phyloP scores from a whole-genome alignment of 2,888 invertebrate species.

The Erpobdella octoculata region DNA sequence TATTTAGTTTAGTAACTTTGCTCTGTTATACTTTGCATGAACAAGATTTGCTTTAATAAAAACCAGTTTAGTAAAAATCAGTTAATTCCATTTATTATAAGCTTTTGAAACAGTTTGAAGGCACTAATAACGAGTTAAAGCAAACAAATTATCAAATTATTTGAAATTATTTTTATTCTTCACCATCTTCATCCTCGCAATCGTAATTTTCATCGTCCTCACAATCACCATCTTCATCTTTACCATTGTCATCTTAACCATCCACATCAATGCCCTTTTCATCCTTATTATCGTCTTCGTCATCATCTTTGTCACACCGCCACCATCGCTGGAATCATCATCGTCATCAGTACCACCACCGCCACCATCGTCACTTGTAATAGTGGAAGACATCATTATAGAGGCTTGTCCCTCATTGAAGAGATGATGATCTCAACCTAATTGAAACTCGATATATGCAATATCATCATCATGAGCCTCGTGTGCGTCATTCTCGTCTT shows the following conservation, averaged over 20 bases:
- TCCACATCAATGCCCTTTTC: background rate
- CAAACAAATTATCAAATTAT: too few species aligned
- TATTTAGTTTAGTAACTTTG: too few species aligned
- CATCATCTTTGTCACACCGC: constrained; percentile 8
- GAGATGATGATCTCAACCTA: too few species aligned
- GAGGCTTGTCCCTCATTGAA: too few species aligned
- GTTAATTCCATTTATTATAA: too few species aligned
- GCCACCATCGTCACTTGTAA: background rate
- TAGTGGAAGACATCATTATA: too few species aligned
- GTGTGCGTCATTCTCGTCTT: background rate
- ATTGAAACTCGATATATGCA: too few species aligned
- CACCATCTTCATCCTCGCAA: background rate
- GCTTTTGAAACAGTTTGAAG: too few species aligned
- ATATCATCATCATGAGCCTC: background rate
- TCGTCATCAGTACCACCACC: background rate
- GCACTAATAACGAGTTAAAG: too few species aligned
- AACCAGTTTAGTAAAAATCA: too few species aligned
- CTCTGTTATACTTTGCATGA: too few species aligned
- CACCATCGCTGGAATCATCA: background rate
- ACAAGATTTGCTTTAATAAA: too few species aligned
- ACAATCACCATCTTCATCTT: background rate
- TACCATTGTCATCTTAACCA: background rate
- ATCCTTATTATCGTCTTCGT: background rate
- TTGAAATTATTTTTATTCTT: background rate
- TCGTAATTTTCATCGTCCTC: background rate